Base-by-base conservation (phyloP, 53 echinoderm and acorn worm species). In the Glandiceps talaboti region DNA sequence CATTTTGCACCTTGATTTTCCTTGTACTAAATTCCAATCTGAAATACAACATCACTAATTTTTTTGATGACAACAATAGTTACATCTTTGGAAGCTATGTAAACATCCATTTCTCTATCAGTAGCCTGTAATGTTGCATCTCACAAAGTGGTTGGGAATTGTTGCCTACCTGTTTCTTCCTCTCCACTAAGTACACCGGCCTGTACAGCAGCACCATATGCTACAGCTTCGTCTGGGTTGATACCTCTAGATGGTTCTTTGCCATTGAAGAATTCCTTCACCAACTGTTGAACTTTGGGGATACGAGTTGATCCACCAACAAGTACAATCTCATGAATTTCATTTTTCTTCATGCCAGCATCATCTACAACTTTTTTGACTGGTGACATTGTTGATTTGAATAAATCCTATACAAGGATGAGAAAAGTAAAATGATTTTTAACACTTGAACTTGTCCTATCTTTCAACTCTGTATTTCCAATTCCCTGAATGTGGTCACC, bases 171-270 rank as follows among this genome's bases (percentile, higher is more conserved):
- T 30, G 95, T 95, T 75, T 88, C 92, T 31, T 93, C 90, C 77
- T 95, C 95, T 76, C 95, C 95, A 78, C 92, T 90, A 30, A 95
- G 86, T 1, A 95, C 95, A 77, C 95, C 95, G 26, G 88, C 95
- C 77, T 95, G 95, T 33, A 95, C 95, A 76, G 95, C 95, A 74
- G 95, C 95, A 81, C 95, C 95, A 73, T 95, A 95, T 25, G 95
- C 95, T 14, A 95, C 95, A 82, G 95, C 95, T 82, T 95, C 95
- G 75, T 95, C 95, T n/a, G 95, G 95, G 89, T 95, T 95, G 90
- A 95, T 95, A 77, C 95, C 95, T 26, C 95, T 86, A 72, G 95
- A 95, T 12, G 95, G 95, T 83, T 95, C 95, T 85, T 95, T 95
- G n/a, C 81, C 81, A 73, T 92, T 78, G 32, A 95, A 95, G 78